These are phyloP conservation scores for Fopius arisanus DNA, from an alignment of 1,140 invertebrate species.

Conservation along the genomic window DNA sequence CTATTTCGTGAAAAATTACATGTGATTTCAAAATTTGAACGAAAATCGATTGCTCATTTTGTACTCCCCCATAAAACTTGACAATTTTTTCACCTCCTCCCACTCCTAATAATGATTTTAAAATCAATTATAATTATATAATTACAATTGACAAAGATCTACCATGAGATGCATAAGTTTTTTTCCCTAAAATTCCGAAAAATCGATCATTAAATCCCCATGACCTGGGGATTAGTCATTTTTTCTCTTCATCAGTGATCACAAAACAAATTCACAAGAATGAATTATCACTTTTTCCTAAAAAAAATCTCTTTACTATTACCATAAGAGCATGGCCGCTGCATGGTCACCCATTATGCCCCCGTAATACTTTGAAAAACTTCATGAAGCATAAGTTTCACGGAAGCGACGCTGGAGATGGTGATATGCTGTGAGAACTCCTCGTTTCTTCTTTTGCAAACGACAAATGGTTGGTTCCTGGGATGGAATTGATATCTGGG, in stretches of 20 bases:
- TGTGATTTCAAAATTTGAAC: too few relatives aligned
- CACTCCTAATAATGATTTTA: too few relatives aligned
- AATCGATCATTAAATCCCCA: neutral
- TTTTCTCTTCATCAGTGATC: neutral
- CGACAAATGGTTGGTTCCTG: constrained; percentile 55
- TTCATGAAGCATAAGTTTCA: constrained; percentile 72
- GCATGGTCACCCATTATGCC: neutral
- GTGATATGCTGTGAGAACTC: constrained; percentile 74
- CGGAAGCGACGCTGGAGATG: constrained; percentile 74
- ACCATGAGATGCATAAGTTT: neutral
- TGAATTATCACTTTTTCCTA: neutral
- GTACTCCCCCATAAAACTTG: too few relatives aligned
- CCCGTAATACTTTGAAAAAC: neutral
- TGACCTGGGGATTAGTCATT: neutral
- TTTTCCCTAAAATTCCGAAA: neutral
- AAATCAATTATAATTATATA: neutral
- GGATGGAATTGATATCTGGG: constrained; percentile 56
- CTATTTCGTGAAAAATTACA: too few relatives aligned
- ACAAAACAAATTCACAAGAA: neutral
- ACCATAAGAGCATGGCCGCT: neutral
- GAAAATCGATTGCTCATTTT: too few relatives aligned
- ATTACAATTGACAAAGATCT: neutral
- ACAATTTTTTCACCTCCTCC: too few relatives aligned
- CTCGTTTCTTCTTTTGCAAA: constrained; percentile 63
- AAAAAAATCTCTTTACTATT: neutral